Conservation (phyloP, 2,888 invertebrate species). For the Trachelus troglodyta region DNA sequence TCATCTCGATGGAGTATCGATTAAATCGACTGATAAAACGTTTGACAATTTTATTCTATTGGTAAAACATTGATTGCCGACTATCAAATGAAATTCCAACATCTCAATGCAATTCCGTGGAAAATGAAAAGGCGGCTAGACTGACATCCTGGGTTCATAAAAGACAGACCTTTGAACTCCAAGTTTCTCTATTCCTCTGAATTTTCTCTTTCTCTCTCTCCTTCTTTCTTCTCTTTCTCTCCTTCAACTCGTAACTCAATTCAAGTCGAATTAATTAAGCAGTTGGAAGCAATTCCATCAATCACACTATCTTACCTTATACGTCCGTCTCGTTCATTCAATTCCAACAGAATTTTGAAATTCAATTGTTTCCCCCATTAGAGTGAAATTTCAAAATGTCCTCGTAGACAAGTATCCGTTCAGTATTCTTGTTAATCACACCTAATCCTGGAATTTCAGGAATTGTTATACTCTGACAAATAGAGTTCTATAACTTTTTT, state of each 20-base stretch:
- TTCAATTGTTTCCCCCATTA: not conserved
- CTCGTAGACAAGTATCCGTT: not conserved
- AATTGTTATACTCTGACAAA: not conserved
- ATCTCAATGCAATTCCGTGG: not conserved
- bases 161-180: not conserved
- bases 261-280: not conserved
- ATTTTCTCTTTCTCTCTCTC: not conserved
- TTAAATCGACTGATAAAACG: not conserved
- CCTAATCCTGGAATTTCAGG: not conserved
- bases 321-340: not conserved
- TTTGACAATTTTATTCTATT: conserved; percentile 15
- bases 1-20: not conserved
- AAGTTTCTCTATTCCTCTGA: not conserved
- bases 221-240: not conserved
- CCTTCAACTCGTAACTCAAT: not conserved
- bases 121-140: not conserved
- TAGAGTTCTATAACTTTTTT: not conserved
- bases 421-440: not conserved
- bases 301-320: not conserved
- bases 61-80: conserved; percentile 24
- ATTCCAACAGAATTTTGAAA: not conserved
- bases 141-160: not conserved
- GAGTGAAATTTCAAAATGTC: not conserved
- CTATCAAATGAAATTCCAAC: not conserved
- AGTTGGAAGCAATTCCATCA: not conserved